phyloP scores from a whole-genome alignment of 2,797 vertebrate genomes.

The Lophotriccus pileatus region DNA sequence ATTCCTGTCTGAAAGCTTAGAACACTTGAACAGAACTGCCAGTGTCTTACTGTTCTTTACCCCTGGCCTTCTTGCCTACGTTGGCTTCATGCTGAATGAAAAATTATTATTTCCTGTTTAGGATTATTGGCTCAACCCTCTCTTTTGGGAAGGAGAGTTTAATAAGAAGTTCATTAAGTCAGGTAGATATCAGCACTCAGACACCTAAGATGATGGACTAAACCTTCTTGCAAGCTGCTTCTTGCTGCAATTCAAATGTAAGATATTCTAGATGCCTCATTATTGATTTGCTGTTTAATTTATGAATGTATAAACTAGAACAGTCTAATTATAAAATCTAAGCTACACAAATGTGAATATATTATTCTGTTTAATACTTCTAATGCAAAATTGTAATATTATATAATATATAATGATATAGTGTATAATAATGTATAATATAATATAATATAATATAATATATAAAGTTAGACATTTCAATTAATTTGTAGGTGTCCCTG shows the following conservation, averaged over 20 bases:
- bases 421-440: background rate
- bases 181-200: background rate
- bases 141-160: background rate
- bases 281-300: background rate
- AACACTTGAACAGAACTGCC: background rate
- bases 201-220: background rate
- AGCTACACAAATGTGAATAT: background rate
- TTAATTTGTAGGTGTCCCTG: background rate
- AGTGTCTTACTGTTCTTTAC: background rate
- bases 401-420: background rate
- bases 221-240: background rate
- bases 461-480: background rate
- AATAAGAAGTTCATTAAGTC: background rate
- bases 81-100: background rate
- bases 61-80: fast-evolving
- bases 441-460: background rate
- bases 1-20: background rate
- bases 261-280: background rate
- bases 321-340: background rate
- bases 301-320: background rate
- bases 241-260: background rate
- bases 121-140: background rate
- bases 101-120: background rate
- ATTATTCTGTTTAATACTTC: background rate
- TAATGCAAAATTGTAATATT: background rate